Evolutionary conservation across 2,888 invertebrate genomes (phyloP), one percentile per base, ranked within the genome.

Genomic region (Tenthredo notha): DNA sequence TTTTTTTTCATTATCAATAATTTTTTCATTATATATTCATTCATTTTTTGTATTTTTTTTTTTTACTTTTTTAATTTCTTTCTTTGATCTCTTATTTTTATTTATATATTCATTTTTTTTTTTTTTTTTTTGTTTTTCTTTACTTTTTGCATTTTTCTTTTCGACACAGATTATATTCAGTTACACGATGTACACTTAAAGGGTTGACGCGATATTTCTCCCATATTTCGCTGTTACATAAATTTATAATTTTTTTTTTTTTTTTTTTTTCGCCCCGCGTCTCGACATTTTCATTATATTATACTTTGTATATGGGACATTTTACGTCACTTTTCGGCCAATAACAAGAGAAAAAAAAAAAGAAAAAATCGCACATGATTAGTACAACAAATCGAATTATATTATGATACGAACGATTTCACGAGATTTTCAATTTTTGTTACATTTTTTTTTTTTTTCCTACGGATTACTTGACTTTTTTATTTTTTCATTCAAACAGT

Each of bases 161-260:
- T 78, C 88, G 88, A 91, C 90, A 91, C 87, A 85, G 86, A 91
- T 89, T 88, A 90, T 87, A 25, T 33, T 54, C 50, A 50, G 15
- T 61, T 89, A 90, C 88, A 89, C 89, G 87, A 90, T 90, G 89
- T 90, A 91, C 89, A 91, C 87, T 86, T 87, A 90, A 87, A 88
- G 85, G 88, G 87, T 72, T 58, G 33, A 10, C 21, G 21, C 58
- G 78, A 54, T 54, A 37, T 58, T 78, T 78, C 29, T 78, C 78
- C 29, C 75, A 75, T 43, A 21, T 72, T 72, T 72, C 70, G 70
- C 70, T 37, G 40, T 75, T 15, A 25, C 25, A 43, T 75, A 21
- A 37, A 37, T 40, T 37, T 7, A 40, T 54, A 54, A 54, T 47
- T 47, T 47, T 33, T n/a, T n/a, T 47, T 47, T 47, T 33, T 47